Conservation (phyloP, 2,797 vertebrate species). For the Melanotaenia pygmaea region DNA sequence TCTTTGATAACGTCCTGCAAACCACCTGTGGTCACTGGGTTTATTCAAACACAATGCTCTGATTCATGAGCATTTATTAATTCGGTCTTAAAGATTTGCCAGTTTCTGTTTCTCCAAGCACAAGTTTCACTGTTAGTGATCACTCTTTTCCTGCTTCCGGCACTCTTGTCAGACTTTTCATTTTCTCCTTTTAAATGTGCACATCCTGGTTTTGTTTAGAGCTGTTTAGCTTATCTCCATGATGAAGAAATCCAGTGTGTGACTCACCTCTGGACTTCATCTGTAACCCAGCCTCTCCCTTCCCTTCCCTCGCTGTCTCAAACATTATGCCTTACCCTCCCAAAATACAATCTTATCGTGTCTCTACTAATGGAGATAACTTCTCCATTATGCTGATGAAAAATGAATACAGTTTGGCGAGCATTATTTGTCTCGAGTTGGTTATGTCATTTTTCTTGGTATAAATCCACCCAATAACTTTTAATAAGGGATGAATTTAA, state of each 20-base stretch:
- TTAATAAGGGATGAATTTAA: not conserved
- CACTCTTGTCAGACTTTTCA: slow-evolving; percentile 29
- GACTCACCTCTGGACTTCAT: slow-evolving; percentile 73
- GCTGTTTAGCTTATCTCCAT: slow-evolving; percentile 76
- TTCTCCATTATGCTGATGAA: not conserved
- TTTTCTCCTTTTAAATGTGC: slow-evolving; percentile 48
- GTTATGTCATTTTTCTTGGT: not conserved
- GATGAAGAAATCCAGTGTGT: slow-evolving; percentile 73
- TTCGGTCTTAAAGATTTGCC: slow-evolving; percentile 13
- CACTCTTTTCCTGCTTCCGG: slow-evolving; percentile 7
- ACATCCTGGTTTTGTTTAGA: slow-evolving; percentile 62
- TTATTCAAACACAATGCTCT: slow-evolving; percentile 38
- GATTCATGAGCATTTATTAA: slow-evolving; percentile 48
- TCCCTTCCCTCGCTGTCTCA: slow-evolving; percentile 23
- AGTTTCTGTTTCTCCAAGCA: slow-evolving; percentile 24
- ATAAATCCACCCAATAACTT: not conserved
- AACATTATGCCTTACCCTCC: slow-evolving; percentile 26
- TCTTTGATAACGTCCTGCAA: slow-evolving; percentile 25
- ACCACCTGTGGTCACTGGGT: slow-evolving; percentile 26
- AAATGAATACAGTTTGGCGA: not conserved
- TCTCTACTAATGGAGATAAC: not conserved
- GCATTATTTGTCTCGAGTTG: not conserved
- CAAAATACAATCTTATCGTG: not conserved
- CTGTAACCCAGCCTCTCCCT: slow-evolving; percentile 39
- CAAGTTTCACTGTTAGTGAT: slow-evolving; percentile 40